Evolutionary conservation across 1,140 invertebrate species (phyloP).

Genomic region (Drosophila pseudoobscura): DNA sequence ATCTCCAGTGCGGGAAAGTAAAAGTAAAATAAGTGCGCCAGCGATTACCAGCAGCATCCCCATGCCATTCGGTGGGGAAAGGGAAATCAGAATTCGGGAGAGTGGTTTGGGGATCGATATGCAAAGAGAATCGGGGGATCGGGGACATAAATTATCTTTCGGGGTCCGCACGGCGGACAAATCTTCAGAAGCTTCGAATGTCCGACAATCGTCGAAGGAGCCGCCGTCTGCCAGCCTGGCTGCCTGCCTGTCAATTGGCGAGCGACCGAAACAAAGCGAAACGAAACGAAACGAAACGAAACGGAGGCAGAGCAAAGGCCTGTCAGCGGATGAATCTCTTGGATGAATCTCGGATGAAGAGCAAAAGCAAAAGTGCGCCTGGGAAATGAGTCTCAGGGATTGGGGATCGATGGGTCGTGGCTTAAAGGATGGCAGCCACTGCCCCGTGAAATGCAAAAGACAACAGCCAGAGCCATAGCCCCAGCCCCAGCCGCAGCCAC

Average conservation of each 20-base stretch:
- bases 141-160: slow-evolving; percentile 77
- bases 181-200: slow-evolving; percentile 52
- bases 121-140: slow-evolving; percentile 41
- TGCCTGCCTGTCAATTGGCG: slow-evolving; percentile 50
- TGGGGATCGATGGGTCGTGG: no score
- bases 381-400: slow-evolving; percentile 37
- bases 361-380: slow-evolving; percentile 50
- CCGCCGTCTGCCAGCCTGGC: no score
- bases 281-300: neutral
- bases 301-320: slow-evolving; percentile 13
- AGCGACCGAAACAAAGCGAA: slow-evolving; percentile 20
- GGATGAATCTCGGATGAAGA: slow-evolving; percentile 16
- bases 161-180: slow-evolving; percentile 62
- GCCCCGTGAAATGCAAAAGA: slow-evolving; percentile 53
- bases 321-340: slow-evolving; percentile 53
- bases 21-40: slow-evolving; percentile 69
- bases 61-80: neutral
- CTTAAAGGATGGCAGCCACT: no score
- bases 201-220: slow-evolving; percentile 13
- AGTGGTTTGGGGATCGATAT: slow-evolving; percentile 14
- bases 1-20: slow-evolving; percentile 67
- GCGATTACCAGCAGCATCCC: slow-evolving; percentile 12
- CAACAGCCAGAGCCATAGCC: slow-evolving; percentile 16
- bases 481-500: neutral
- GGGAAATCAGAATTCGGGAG: slow-evolving; percentile 5